Conservation (phyloP, 2,113 vertebrate genomes). For the Sprattus sprattus region DNA sequence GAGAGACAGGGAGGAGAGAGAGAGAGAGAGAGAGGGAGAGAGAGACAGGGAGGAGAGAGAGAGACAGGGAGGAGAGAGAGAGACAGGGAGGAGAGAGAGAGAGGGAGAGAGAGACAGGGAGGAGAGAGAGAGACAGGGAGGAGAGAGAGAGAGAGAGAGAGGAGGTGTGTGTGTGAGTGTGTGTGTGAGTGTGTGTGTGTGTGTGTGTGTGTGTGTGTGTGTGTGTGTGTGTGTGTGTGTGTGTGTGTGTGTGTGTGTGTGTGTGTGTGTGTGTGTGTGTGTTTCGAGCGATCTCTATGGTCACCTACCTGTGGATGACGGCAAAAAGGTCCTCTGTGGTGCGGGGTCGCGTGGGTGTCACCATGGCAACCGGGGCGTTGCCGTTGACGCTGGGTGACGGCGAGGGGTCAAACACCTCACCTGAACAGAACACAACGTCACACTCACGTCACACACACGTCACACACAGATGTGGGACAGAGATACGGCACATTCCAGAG, state of each 20-base stretch:
- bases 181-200: too few species aligned
- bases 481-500: not conserved
- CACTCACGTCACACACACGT: not conserved
- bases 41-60: too few species aligned
- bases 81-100: not conserved
- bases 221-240: not conserved
- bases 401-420: slow-evolving; percentile 78
- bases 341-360: slow-evolving; percentile 82
- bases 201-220: too few species aligned
- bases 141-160: slow-evolving; percentile 4
- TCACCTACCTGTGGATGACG: slow-evolving; percentile 83
- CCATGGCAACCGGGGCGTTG: slow-evolving; percentile 67
- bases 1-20: too few species aligned
- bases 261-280: too few species aligned
- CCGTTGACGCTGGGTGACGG: slow-evolving; percentile 64
- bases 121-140: not conserved
- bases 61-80: not conserved
- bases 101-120: too few species aligned
- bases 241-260: too few species aligned
- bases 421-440: slow-evolving; percentile 57
- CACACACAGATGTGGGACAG: not conserved
- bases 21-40: too few species aligned
- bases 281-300: too few species aligned
- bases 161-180: not conserved
- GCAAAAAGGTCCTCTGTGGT: slow-evolving; percentile 98